Conservation (phyloP, 2,113 vertebrate species). For the Urocynchramus pylzowi region DNA sequence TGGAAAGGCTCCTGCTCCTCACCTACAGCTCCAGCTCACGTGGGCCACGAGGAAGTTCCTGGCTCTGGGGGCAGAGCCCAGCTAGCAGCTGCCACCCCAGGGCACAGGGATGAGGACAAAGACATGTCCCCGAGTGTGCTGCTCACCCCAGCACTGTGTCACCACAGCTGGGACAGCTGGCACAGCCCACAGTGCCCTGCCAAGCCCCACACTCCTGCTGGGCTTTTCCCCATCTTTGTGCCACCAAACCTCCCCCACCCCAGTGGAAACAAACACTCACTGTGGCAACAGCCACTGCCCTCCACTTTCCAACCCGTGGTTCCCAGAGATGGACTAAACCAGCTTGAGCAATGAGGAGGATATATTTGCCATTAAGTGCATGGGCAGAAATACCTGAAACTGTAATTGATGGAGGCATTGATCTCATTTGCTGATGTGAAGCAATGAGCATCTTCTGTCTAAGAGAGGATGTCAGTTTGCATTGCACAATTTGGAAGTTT, state of each 20-base stretch:
- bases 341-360: background rate
- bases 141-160: background rate
- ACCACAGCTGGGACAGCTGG: background rate
- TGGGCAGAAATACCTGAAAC: background rate
- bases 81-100: background rate
- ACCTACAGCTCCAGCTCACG: fast-evolving
- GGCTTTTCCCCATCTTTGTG: background rate
- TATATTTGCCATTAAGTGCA: background rate
- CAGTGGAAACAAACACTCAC: background rate
- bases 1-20: background rate
- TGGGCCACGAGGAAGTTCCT: fast-evolving
- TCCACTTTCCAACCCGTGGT: background rate
- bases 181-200: background rate
- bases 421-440: background rate
- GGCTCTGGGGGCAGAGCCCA: background rate
- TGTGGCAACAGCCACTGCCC: background rate
- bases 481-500: constrained; percentile 41
- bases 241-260: background rate
- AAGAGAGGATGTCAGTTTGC: constrained; percentile 14
- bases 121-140: fast-evolving
- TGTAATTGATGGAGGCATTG: background rate
- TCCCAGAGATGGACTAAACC: background rate
- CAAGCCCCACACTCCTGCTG: fast-evolving
- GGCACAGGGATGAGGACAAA: background rate
- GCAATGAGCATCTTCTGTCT: constrained; percentile 12